Base-by-base conservation (phyloP, 2,113 vertebrate genomes). In the Pungitius pungitius region DNA sequence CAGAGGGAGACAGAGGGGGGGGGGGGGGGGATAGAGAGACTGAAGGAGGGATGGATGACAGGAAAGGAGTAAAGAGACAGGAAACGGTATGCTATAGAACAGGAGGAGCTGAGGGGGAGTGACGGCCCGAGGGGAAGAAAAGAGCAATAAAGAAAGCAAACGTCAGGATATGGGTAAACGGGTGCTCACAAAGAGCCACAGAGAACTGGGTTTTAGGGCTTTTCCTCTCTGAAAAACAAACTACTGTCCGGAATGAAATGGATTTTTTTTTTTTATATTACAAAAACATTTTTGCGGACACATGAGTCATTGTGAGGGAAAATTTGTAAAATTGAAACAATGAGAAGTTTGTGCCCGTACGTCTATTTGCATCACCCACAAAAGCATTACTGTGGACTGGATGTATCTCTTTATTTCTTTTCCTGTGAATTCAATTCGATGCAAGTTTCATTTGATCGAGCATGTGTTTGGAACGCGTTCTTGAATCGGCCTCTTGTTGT, bases 261-360 rank as follows among this genome's bases (percentile, higher is more conserved):
- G 70, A n/a, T n/a, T 30, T 30, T 30, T 30, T 35, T 35, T 87
- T 86, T 87, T 78, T 18, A 64, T 74, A 80, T 74, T 69, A 43
- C 55, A 58, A 51, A 83, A 59, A 78, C 84, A 77, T 77, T 77
- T 76, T 40, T 70, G 55, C 43, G 76, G 72, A 77, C 73, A 39
- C 63, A 81, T 67, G 71, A 85, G 67, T 86, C 72, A 86, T 49
- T 75, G 30, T 51, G 64, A 74, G 72, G 51, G 45, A 72, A 51
- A 45, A 72, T 64, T 81, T 55, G 59, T 62, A 40, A 59, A 82
- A 77, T 26, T 47, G 65, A 83, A 75, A 68, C 24, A 73, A 40
- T 20, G 35, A 45, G 57, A 77, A 49, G 80, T 67, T 80, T 88
- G 87, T 90, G 86, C 86, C 81, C 42, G 39, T 77, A 85, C 82